phyloP scores from a whole-genome alignment of 1,140 invertebrate genomes.

The Drosophila murphyi region DNA sequence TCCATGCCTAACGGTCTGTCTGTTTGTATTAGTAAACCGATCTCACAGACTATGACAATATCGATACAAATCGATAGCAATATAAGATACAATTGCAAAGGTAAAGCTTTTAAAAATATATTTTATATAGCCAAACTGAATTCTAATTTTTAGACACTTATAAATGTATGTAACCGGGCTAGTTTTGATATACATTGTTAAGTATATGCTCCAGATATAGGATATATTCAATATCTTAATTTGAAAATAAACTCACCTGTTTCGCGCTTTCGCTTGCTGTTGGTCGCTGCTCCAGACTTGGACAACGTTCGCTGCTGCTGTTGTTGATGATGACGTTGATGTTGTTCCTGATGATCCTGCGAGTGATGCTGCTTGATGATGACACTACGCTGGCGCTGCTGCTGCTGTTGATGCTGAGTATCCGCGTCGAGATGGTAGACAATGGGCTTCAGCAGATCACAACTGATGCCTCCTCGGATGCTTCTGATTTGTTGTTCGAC shows the following conservation, averaged over 20 bases:
- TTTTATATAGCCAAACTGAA: too few species aligned
- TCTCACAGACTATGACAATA: too few species aligned
- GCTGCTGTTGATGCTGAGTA: conserved; percentile 44
- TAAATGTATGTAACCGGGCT: too few species aligned
- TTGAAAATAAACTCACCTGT: conserved; percentile 53
- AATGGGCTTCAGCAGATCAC: conserved; percentile 63
- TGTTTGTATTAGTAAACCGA: too few species aligned
- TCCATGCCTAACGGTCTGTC: too few species aligned
- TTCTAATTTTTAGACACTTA: too few species aligned
- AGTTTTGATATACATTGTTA: too few species aligned
- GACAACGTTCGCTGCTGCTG: conserved; percentile 18
- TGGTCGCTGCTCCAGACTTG: conserved; percentile 35
- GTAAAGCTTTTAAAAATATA: too few species aligned
- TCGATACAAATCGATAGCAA: too few species aligned
- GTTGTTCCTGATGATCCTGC: conserved; percentile 19
- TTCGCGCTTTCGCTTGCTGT: conserved; percentile 71
- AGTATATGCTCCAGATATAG: too few species aligned
- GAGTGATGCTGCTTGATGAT: conserved; percentile 34
- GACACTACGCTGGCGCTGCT: conserved; percentile 47
- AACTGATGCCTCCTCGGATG: conserved; percentile 43
- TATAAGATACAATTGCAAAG: too few species aligned
- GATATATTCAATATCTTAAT: too few species aligned
- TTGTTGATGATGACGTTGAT: conserved; percentile 13
- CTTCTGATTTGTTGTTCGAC: conserved; percentile 34
- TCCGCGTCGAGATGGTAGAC: conserved; percentile 40